Evolutionary conservation across 2,113 vertebrate genomes (phyloP).

Genomic region (Ammodytes dubius): DNA sequence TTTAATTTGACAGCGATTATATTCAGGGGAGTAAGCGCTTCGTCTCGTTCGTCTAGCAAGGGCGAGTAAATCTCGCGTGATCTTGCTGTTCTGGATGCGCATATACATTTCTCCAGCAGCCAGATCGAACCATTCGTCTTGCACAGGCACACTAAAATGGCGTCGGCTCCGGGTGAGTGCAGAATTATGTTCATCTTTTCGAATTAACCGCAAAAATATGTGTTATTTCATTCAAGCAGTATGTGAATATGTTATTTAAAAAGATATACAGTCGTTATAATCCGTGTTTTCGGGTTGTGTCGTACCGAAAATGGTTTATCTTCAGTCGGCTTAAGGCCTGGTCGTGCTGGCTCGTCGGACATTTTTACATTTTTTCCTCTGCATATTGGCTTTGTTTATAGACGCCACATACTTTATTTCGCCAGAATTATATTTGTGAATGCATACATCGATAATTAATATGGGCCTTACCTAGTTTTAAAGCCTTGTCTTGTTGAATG

Average conservation of each 20-base stretch:
- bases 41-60: neutral
- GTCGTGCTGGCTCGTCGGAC: neutral
- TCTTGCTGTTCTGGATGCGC: neutral
- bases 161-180: constrained; percentile 82
- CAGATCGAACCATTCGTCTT: constrained; percentile 41
- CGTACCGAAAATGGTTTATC: rapidly evolving
- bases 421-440: too few relatives aligned
- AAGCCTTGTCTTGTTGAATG: neutral
- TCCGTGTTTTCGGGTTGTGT: neutral
- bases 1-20: too few relatives aligned
- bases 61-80: constrained; percentile 56
- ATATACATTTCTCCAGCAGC: neutral
- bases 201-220: neutral
- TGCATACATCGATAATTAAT: neutral
- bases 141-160: constrained; percentile 75
- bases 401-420: rapidly evolving
- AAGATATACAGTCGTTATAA: rapidly evolving
- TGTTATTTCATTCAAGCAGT: neutral
- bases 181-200: neutral
- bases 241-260: rapidly evolving
- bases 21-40: neutral
- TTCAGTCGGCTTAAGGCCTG: constrained; percentile 47
- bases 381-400: neutral
- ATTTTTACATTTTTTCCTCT: neutral
- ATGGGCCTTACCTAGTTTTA: rapidly evolving